These are phyloP conservation scores for Sweltsa coloradensis DNA, from an alignment of 1,140 invertebrate genomes.

Conservation along the genomic window DNA sequence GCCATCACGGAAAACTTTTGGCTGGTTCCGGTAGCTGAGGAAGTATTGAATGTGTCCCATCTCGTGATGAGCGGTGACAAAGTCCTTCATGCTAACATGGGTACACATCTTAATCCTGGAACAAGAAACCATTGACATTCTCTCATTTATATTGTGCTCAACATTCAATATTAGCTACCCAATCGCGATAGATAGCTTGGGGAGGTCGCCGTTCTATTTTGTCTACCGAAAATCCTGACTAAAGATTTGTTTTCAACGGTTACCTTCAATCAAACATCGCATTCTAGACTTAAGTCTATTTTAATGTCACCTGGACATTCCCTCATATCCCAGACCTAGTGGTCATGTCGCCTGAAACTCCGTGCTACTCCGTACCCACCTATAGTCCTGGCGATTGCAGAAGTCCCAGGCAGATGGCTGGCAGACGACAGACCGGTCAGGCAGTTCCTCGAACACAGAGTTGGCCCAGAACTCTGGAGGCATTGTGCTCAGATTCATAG, in stretches of 20 bases:
- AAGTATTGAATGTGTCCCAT: conserved; percentile 90
- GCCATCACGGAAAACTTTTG: conserved; percentile 75
- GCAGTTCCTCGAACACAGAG: conserved; percentile 61
- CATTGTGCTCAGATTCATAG: conserved; percentile 69
- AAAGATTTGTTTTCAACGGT: no score
- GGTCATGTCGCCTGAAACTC: no score
- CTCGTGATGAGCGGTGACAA: conserved; percentile 87
- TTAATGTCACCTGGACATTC: no score
- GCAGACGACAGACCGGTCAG: conserved; percentile 61
- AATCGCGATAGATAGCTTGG: no score
- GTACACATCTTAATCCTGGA: conserved; percentile 93
- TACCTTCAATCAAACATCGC: no score
- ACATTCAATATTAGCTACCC: no score
- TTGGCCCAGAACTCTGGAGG: conserved; percentile 70
- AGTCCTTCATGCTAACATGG: conserved; percentile 72
- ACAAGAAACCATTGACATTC: conserved; percentile 20
- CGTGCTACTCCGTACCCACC: conserved; percentile 33
- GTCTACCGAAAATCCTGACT: no score
- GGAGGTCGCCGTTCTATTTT: no score
- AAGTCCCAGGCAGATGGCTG: conserved; percentile 90
- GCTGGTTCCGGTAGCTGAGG: conserved; percentile 68
- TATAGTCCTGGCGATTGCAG: conserved; percentile 73
- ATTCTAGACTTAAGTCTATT: no score
- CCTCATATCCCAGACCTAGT: no score
- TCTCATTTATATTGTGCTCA: no score